These are phyloP conservation scores for Salvelinus alpinus DNA, from an alignment of 2,113 vertebrate genomes.

Conservation along the genomic window DNA sequence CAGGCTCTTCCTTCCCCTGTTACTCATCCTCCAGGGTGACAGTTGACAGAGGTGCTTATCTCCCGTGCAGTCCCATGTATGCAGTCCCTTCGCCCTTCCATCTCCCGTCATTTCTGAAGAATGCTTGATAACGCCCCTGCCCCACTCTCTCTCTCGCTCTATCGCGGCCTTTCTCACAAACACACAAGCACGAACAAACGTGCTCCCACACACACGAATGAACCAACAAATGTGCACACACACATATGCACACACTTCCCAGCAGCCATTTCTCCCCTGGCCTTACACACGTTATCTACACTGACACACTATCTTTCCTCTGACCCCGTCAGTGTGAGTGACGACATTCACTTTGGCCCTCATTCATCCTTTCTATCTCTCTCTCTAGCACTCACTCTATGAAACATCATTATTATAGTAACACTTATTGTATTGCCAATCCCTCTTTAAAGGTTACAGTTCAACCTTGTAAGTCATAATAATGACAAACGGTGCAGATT, in stretches of 20 bases:
- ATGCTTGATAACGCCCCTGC: conserved; percentile 45
- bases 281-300: conserved; percentile 28
- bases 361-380: background rate
- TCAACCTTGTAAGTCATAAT: too few relatives aligned
- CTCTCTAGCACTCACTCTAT: too few relatives aligned
- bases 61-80: conserved; percentile 49
- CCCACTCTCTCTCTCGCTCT: background rate
- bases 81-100: conserved; percentile 42
- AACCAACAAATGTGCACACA: conserved; percentile 14
- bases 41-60: conserved; percentile 74
- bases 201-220: conserved; percentile 1
- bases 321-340: conserved; percentile 1
- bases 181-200: background rate
- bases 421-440: too few relatives aligned
- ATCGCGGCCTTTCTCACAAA: background rate
- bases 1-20: conserved; percentile 62
- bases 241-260: conserved; percentile 33
- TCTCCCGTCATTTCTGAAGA: conserved; percentile 52
- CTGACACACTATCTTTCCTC: conserved; percentile 19
- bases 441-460: too few relatives aligned
- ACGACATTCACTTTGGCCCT: background rate
- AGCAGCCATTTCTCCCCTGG: conserved; percentile 25
- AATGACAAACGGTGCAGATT: too few relatives aligned
- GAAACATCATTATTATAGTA: too few relatives aligned
- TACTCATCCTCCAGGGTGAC: conserved; percentile 71